Base-by-base conservation (phyloP, 2,113 vertebrate genomes). In the Melanerpes aurifrons region DNA sequence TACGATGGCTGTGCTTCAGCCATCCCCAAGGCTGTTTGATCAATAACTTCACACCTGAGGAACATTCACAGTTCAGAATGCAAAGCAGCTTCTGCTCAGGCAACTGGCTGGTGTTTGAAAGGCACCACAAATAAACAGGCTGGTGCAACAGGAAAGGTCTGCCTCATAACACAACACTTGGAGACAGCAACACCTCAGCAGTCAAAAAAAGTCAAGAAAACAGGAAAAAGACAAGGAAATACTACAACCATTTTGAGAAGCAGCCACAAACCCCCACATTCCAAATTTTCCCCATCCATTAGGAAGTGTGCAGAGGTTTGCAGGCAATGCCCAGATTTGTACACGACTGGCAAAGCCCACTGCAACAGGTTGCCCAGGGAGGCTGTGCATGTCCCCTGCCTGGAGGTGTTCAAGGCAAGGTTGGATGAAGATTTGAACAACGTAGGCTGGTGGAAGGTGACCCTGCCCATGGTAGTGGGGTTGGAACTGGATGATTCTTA, bases 41-140 rank as follows among this genome's bases (percentile, higher is more conserved):
- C 89, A 68, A 72, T 92, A 91, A 75, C 45, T 83, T 89, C n/a
- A 50, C 76, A 86, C 69, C 72, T 83, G 91, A 92, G 82, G 48
- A 62, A 61, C 18, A 19, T 45, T 73, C 32, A 67, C 77, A 74
- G 70, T 4, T 45, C 6, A 29, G 57, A 75, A 83, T 25, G 87
- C 78, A 74, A 82, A 94, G 61, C 3, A 66, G 67, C 83, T 86
- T n/a, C 86, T 87, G 80, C 86, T 82, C 2, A 1, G 63, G 87
- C 43, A 59, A 59, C 67, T 40, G 68, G 62, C 26, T 28, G 1
- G 1, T 13, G 26, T 29, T 85, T 53, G 9, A 64, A 92, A 85
- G 17, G 32, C 14, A 7, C 15, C 59, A 29, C 10, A 7, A 70
- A 69, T 10, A 56, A 67, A 89, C 2, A 19, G 15, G 1, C 10